Conservation (phyloP, 2,113 vertebrate species). For the Pteropus alecto region DNA sequence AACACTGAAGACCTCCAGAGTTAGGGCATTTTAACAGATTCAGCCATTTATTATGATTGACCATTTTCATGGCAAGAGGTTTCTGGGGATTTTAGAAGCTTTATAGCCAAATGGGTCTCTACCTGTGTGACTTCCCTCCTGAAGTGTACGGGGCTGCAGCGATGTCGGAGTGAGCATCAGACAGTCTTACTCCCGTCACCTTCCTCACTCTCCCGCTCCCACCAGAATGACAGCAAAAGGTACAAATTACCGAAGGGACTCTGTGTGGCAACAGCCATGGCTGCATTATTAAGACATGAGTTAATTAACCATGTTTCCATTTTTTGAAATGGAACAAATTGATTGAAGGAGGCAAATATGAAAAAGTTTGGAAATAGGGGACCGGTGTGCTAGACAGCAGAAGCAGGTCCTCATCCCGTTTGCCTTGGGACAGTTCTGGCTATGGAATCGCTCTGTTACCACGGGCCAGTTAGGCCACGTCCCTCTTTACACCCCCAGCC, state of each 20-base stretch:
- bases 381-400: too few species aligned
- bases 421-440: not conserved
- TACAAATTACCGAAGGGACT: not conserved
- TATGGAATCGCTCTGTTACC: rapidly evolving
- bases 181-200: not conserved
- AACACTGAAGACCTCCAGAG: not conserved
- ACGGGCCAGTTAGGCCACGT: not conserved
- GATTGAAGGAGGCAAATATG: not conserved
- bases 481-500: not conserved
- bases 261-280: not conserved
- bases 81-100: not conserved
- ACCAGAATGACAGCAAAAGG: not conserved
- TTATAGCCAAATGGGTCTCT: not conserved
- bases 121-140: not conserved
- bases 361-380: not conserved
- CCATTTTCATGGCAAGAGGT: not conserved
- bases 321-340: not conserved
- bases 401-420: not conserved
- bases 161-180: not conserved
- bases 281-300: not conserved
- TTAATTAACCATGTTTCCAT: not conserved
- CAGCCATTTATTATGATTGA: not conserved
- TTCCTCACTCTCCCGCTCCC: not conserved
- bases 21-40: not conserved
- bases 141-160: not conserved